phyloP scores from a whole-genome alignment of 37 sponge, comb jelly and placozoan genomes.

The Spongilla lacustris region DNA sequence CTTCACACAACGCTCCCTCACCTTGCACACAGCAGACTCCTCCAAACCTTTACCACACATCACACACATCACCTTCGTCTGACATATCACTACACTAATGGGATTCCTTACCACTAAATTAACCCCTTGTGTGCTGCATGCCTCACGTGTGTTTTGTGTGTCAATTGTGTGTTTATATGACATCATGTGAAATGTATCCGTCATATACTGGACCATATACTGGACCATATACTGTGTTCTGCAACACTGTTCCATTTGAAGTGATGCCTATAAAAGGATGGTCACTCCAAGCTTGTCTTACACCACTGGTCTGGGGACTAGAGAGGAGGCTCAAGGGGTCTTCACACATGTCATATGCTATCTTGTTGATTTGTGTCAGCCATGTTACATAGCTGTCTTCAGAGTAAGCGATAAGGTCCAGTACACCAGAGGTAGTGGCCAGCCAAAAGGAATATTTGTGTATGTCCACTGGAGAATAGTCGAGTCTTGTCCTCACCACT shows the following conservation, averaged over 20 bases:
- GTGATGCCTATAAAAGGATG: no score
- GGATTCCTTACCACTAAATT: background rate
- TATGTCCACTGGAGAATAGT: conserved; percentile 52
- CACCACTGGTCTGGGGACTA: background rate
- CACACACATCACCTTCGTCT: background rate
- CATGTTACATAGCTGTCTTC: conserved; percentile 46
- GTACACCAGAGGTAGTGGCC: conserved; percentile 19
- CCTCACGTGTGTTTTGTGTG: no score
- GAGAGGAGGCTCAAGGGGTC: background rate
- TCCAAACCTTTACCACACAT: background rate
- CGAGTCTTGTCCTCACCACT: conserved; percentile 24
- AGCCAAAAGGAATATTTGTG: conserved; percentile 71
- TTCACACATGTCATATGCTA: conserved; percentile 9
- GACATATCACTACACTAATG: background rate
- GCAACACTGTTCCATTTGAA: no score
- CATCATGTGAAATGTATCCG: no score
- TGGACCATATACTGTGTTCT: no score
- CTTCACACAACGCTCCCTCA: background rate
- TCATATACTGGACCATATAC: no score
- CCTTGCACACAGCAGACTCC: background rate
- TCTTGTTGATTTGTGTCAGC: conserved; percentile 13
- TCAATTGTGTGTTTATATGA: no score
- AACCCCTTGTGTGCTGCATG: background rate
- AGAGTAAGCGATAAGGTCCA: conserved; percentile 73
- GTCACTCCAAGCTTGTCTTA: background rate